Evolutionary conservation across 2,797 vertebrate genomes (phyloP).

Genomic region (Agapornis canus): DNA sequence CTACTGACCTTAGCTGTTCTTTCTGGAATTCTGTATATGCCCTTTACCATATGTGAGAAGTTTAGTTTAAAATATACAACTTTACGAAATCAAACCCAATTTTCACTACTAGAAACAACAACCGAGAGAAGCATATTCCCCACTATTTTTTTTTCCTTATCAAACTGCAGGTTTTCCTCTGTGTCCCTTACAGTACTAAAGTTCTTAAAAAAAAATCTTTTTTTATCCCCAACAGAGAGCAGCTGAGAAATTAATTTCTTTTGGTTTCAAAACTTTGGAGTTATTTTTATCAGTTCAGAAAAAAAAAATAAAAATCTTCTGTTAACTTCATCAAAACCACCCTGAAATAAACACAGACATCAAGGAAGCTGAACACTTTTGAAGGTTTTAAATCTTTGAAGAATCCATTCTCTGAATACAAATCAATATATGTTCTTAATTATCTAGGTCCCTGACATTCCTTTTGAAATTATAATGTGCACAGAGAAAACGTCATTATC

Average conservation of each 20-base stretch:
- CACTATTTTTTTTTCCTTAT: neutral
- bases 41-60: neutral
- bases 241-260: neutral
- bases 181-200: neutral
- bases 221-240: neutral
- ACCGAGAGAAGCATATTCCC: fast-evolving
- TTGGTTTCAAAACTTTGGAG: neutral
- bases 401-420: neutral
- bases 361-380: neutral
- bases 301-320: neutral
- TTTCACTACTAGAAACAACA: neutral
- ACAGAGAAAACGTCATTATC: neutral
- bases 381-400: neutral
- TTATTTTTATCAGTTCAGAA: neutral
- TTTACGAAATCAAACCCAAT: neutral
- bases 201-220: neutral
- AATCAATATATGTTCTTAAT: neutral
- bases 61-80: neutral
- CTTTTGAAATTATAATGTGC: neutral
- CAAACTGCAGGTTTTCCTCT: neutral
- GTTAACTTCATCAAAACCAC: neutral
- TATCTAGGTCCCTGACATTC: neutral
- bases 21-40: neutral
- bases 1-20: neutral
- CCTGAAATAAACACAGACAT: neutral